phyloP scores from a whole-genome alignment of 1,140 invertebrate genomes.

The Branchinecta lynchi region DNA sequence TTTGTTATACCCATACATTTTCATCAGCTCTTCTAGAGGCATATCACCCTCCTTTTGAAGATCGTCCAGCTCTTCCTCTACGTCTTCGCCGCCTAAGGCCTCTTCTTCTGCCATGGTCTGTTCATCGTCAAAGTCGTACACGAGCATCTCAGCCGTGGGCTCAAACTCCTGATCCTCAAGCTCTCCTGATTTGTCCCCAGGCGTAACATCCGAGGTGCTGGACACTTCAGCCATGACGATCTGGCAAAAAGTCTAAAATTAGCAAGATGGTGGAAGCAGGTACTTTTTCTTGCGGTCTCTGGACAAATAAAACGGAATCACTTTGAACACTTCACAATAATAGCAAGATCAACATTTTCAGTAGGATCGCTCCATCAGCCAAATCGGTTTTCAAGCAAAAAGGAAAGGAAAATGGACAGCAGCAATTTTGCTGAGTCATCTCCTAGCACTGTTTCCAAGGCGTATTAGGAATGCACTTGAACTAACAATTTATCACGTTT shows the following conservation, averaged over 20 bases:
- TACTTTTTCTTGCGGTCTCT: too few relatives aligned
- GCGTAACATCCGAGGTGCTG: not conserved
- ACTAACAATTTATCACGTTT: too few relatives aligned
- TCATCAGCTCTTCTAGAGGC: slow-evolving; percentile 79
- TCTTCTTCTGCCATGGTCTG: slow-evolving; percentile 90
- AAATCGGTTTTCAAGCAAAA: too few relatives aligned
- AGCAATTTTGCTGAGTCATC: too few relatives aligned
- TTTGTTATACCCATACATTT: slow-evolving; percentile 57
- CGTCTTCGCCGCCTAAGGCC: slow-evolving; percentile 71
- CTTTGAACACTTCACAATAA: too few relatives aligned
- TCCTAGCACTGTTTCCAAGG: too few relatives aligned
- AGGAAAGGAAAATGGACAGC: too few relatives aligned
- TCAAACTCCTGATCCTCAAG: slow-evolving; percentile 45
- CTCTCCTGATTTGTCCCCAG: slow-evolving; percentile 5
- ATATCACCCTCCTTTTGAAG: slow-evolving; percentile 74
- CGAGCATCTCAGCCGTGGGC: slow-evolving; percentile 68
- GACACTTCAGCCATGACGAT: not conserved
- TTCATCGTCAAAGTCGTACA: slow-evolving; percentile 94
- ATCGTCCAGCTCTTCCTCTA: slow-evolving; percentile 69
- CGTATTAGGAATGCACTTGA: too few relatives aligned
- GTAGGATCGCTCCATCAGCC: too few relatives aligned
- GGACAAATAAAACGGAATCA: too few relatives aligned
- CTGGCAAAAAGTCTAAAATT: slow-evolving; percentile 10
- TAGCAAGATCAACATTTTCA: too few relatives aligned
- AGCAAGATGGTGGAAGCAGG: not conserved